These are phyloP conservation scores for Pachypanchax playfairii DNA, from an alignment of 2,113 vertebrate species.

Conservation along the genomic window DNA sequence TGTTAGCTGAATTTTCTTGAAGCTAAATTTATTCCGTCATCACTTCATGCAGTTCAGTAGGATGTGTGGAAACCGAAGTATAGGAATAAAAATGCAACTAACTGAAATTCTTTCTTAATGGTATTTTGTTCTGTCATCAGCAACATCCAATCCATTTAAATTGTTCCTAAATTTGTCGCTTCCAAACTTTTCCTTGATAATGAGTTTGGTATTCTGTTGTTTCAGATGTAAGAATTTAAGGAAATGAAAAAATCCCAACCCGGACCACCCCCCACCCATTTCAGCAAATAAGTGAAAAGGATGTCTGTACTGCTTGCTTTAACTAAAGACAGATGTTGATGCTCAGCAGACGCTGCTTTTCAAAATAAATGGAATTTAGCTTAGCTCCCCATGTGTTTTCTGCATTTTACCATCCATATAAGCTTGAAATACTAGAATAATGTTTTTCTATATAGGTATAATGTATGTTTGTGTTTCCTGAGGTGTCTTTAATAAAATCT, in stretches of 20 bases:
- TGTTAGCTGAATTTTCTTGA: too few relatives aligned
- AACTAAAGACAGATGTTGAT: conserved; percentile 79
- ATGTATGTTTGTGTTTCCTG: neutral
- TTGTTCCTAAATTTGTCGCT: conserved; percentile 23
- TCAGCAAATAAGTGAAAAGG: conserved; percentile 76
- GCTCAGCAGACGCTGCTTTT: conserved; percentile 69
- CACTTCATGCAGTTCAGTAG: neutral
- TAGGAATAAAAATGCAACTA: too few relatives aligned
- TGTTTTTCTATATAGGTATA: conserved; percentile 1
- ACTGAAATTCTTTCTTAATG: too few relatives aligned
- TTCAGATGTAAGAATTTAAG: conserved; percentile 74
- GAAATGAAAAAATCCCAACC: conserved; percentile 70
- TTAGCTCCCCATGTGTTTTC: conserved; percentile 51
- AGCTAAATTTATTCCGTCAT: too few relatives aligned
- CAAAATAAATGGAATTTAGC: conserved; percentile 70
- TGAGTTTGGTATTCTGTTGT: conserved; percentile 69
- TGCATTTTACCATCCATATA: conserved; percentile 38
- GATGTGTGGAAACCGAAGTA: neutral
- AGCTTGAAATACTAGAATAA: conserved; percentile 26
- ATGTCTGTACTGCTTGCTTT: conserved; percentile 71
- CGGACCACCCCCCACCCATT: conserved; percentile 44
- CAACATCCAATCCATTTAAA: conserved; percentile 28
- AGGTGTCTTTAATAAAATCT: conserved; percentile 35
- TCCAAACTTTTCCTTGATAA: conserved; percentile 39
- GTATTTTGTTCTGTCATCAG: conserved; percentile 11